Base-by-base conservation (phyloP, 1,140 invertebrate species). In the Diorhabda carinulata region DNA sequence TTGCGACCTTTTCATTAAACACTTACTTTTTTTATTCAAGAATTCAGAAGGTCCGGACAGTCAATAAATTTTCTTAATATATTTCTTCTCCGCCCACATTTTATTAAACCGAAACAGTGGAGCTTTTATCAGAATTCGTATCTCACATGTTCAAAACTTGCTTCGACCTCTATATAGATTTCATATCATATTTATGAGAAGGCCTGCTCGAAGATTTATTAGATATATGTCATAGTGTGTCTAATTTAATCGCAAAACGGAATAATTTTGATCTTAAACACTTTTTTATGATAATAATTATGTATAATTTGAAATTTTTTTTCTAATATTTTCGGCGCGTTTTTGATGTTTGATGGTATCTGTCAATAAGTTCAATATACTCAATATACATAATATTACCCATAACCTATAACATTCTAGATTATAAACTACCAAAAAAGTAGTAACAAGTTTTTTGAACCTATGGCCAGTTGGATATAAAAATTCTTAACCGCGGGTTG, bases 41-140 rank as follows among this genome's bases (percentile, higher is more conserved):
- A 66, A 70, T 70, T 69, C 70, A 60, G 74, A 70, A 74, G 73
- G 68, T 74, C 64, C 56, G 67, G 74, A 74, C 74, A 71, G 74
- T 69, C 62, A 64, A 76, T 76, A 76, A 76, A 76, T 76, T 76
- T 74, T 68, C 66, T 71, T 76, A 76, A 76, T 76, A 74, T 76
- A 76, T 74, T 65, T 70, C 69, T 40, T 61, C 66, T 70, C 72
- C 73, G 68, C 73, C 73, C 70, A 69, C 68, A 74, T 74, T 74
- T 74, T 72, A 74, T 74, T 74, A 68, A 43, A 72, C 45, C 44
- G 44, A 60, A 2, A 57, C 71, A 64, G 10, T 7, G 25, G 25
- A 47, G 47, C 44, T 43, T 57, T 70, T 64, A 64, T 41, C 57
- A n/a, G 9, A 44, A 45, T 25, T 57, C 59, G 63, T 57, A 59